Conservation (phyloP, 2,113 vertebrate genomes). For the Pristiophorus japonicus region DNA sequence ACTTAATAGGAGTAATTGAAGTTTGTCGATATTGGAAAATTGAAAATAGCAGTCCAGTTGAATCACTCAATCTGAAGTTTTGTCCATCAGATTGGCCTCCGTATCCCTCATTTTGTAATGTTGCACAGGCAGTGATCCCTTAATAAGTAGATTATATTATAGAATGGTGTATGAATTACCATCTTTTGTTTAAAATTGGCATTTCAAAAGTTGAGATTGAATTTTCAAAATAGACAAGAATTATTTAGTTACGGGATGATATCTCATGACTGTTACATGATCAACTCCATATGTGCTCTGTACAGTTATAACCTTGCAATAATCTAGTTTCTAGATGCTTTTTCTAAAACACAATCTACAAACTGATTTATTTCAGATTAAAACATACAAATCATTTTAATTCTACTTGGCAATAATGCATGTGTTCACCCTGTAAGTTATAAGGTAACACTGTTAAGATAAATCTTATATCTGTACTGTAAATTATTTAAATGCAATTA, state of each 20-base stretch:
- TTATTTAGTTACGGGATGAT: not conserved
- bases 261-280: not conserved
- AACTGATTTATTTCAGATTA: not conserved
- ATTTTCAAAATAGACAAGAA: not conserved
- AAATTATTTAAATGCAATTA: not conserved
- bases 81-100: too few relatives aligned
- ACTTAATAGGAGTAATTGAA: too few relatives aligned
- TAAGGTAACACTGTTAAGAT: not conserved
- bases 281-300: not conserved
- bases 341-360: not conserved
- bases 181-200: not conserved
- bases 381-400: not conserved
- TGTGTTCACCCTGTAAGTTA: not conserved
- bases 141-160: not conserved
- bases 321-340: not conserved
- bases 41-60: too few relatives aligned
- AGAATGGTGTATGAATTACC: not conserved
- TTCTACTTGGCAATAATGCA: not conserved
- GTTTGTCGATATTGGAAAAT: too few relatives aligned
- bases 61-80: too few relatives aligned
- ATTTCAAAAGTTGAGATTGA: not conserved
- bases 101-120: too few relatives aligned
- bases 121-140: too few relatives aligned
- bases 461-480: not conserved
- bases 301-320: not conserved